Base-by-base conservation (phyloP, 2,113 vertebrate species). In the Phodopus roborovskii region DNA sequence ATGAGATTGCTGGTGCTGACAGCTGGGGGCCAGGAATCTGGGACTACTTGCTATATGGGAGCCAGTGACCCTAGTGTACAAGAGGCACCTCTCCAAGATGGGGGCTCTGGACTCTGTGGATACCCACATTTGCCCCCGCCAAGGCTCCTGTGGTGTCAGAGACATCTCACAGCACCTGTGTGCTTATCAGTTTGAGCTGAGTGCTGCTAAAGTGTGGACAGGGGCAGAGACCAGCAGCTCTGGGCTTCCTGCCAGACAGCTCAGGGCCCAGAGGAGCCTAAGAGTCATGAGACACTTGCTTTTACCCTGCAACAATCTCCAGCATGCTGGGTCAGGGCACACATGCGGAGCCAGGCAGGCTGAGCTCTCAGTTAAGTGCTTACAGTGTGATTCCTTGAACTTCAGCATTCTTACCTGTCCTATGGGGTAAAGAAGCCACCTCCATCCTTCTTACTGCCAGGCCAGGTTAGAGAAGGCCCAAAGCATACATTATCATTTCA, bases 201-300 rank as follows among this genome's bases (percentile, higher is more conserved):
- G 95, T 75, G 94, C 20, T 93, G 78, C 58, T 85, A 77, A 66
- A 95, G 94, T 96, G 92, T 78, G 50, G 81, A 92, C 17, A 94
- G 94, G 22, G 75, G 28, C 0, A 1, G 60, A 78, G 82, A 90
- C 42, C 60, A 45, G 75, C 24, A 56, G 42, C 36, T 3, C 0
- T 11, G 22, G 94, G 82, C 96, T 90, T 89, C 77, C 68, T 39
- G 36, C 88, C 91, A 56, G 60, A 77, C 68, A 73, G 39, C 58
- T 66, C 71, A 20, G 50, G 5, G 84, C 90, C 45, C 78, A 24
- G 75, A 83, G 42, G 36, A 60, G 56, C 28, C n/a, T 48, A 20
- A 30, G 56, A 82, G 48, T 87, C 56, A 30, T 0, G 28, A 70
- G 50, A 87, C 60, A 36, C 48, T 30, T 45, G 9, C 11, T 15